Base-by-base conservation (phyloP, 37 sponge, comb jelly and placozoan genomes). In the Trichoplax adhaerens region DNA sequence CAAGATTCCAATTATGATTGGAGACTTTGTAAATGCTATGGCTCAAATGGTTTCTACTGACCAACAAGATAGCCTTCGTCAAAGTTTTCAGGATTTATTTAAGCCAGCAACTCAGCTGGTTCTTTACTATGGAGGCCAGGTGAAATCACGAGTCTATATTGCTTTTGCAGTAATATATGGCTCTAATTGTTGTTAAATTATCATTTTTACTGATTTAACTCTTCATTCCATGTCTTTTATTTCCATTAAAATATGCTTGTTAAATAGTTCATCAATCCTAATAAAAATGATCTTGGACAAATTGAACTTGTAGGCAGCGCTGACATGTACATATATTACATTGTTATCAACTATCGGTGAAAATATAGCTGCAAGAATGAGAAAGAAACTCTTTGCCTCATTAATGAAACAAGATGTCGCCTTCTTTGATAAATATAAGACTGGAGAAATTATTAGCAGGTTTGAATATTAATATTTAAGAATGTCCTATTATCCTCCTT, bases 391-490 rank as follows among this genome's bases (percentile, higher is more conserved):
- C n/a, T 91, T 92, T 73, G 59, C 72, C 3, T 68, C 86, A 4
- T 74, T 94, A 2, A 50, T 94, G 6, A 75, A 72, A 80, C 84
- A 58, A 53, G 87, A 94, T 57, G 82, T 88, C 7, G 62, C 82
- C 7, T 94, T 88, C 81, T 94, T 83, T 81, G 94, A 94, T 63
- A 74, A 56, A 56, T 84, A 86, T 76, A 88, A 74, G 67, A 86
- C 90, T 6, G 90, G 90, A 50, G 94, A 94, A 56, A 80, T 94
- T 2, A 82, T 94, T 2, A 88, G 82, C 87, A 83, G 92, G 92
- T 91, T 50, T 3, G 65, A 54, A 55, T 57, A 54, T 50, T 59
- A 10, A 65, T 5, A 5, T 51, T 6, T 66, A 6, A 50, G 68
- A 55, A 55, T 68, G 50, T 68, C 55, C 5, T 3, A 55, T 12